Percentiles rank a stretch among this genome's conserved stretches.
Evolutionary conservation across 2,888 invertebrate species (phyloP).

Genomic region (Platycnemis pennipes): DNA sequence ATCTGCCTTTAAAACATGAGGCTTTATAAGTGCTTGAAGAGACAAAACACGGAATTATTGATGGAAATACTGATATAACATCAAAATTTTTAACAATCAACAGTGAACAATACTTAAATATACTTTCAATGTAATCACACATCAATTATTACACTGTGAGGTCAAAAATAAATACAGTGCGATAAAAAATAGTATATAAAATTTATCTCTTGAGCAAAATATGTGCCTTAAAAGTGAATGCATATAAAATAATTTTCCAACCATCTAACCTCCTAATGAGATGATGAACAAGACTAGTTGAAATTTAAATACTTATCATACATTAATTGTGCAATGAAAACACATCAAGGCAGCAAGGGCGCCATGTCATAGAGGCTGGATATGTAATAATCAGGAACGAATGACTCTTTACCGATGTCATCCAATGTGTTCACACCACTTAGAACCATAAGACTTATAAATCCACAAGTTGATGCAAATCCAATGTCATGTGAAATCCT

Average conservation of each 20-base stretch:
- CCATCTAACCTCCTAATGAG: background rate
- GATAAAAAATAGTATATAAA: conserved; percentile 28
- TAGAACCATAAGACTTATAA: conserved; percentile 68
- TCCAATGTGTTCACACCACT: conserved; percentile 60
- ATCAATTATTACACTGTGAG: background rate
- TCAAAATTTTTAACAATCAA: background rate
- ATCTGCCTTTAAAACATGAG: background rate
- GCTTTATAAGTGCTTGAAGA: background rate
- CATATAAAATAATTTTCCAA: conserved; percentile 45
- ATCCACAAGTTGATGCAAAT: conserved; percentile 69
- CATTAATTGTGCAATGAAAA: background rate
- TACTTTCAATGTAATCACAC: background rate
- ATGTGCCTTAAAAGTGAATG: conserved; percentile 16
- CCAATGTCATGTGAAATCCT: conserved; percentile 69
- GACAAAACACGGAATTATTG: background rate
- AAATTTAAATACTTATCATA: background rate
- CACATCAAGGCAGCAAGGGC: conserved; percentile 52
- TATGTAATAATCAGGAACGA: conserved; percentile 62
- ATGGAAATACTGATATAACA: background rate
- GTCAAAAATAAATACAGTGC: conserved; percentile 37
- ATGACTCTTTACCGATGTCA: conserved; percentile 44
- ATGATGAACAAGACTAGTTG: background rate
- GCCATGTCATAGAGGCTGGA: conserved; percentile 50
- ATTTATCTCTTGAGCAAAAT: background rate
- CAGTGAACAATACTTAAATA: background rate